phyloP scores from a whole-genome alignment of 2,888 invertebrate species.

The Drosophila percnosoma region DNA sequence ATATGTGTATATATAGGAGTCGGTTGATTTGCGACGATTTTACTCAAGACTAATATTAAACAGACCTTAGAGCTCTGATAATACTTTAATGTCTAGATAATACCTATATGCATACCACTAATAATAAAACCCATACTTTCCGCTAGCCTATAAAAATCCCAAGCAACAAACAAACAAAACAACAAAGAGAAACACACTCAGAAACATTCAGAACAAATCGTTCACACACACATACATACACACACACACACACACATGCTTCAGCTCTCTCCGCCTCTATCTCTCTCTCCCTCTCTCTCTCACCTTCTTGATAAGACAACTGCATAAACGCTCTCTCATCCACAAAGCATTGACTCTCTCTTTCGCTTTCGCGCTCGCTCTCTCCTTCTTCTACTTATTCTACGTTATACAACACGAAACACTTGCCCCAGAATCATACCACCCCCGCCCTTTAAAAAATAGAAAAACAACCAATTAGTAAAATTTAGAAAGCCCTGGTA shows the following conservation, averaged over 20 bases:
- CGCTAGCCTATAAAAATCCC: constrained; percentile 8
- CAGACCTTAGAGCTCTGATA: constrained; percentile 42
- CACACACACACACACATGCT: constrained; percentile 18
- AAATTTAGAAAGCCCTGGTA: constrained; percentile 47
- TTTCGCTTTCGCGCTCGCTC: constrained; percentile 21
- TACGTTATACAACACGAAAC: constrained; percentile 38
- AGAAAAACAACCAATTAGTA: constrained; percentile 1
- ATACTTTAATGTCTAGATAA: constrained; percentile 28
- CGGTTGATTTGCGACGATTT: constrained; percentile 13
- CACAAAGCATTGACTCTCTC: constrained; percentile 4
- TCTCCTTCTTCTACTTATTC: constrained; percentile 26
- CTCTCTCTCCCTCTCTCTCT: constrained; percentile 1
- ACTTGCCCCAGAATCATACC: constrained; percentile 35
- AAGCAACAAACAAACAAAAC: constrained; percentile 9
- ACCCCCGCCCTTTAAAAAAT: constrained; percentile 13
- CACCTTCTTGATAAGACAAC: constrained; percentile 2
- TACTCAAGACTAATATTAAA: constrained; percentile 31
- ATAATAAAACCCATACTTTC: constrained; percentile 1
- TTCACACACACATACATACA: constrained; percentile 13
- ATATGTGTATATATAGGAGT: constrained; percentile 17
- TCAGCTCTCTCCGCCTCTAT: neutral
- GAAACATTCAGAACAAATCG: constrained; percentile 22
- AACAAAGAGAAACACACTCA: constrained; percentile 20
- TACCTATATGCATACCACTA: constrained; percentile 18
- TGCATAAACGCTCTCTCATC: neutral